phyloP scores from a whole-genome alignment of 2,113 vertebrate species.

The Clarias batrachus region DNA sequence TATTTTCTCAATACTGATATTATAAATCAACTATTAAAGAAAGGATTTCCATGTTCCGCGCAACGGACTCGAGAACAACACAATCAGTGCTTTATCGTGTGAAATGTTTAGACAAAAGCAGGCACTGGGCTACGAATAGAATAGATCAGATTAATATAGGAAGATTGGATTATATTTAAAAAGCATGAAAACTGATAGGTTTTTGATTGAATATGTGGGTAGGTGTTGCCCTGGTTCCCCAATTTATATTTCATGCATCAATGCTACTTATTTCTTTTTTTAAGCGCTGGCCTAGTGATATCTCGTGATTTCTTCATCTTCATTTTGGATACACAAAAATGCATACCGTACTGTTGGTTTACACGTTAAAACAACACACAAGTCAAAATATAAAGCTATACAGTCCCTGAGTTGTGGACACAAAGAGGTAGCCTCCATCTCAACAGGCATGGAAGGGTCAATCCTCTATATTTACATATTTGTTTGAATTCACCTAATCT shows the following conservation, averaged over 20 bases:
- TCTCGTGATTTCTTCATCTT: neutral
- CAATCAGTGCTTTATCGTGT: neutral
- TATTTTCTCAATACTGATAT: slow-evolving; percentile 4
- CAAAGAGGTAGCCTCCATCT: slow-evolving; percentile 13
- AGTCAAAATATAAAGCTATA: slow-evolving; percentile 28
- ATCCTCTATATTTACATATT: slow-evolving; percentile 47
- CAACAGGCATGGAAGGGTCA: slow-evolving; percentile 38
- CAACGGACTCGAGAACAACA: neutral
- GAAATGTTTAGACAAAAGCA: slow-evolving; percentile 18
- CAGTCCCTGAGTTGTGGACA: slow-evolving; percentile 17
- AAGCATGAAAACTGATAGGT: neutral
- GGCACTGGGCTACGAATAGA: neutral
- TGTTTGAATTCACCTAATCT: slow-evolving; percentile 52
- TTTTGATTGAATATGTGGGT: neutral
- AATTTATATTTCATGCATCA: neutral
- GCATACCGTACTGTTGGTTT: neutral
- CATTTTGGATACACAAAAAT: neutral
- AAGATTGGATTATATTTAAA: slow-evolving; percentile 2
- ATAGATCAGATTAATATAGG: neutral
- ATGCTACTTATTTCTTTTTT: neutral
- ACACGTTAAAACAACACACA: slow-evolving; percentile 27
- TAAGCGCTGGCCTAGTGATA: neutral
- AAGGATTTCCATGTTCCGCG: slow-evolving; percentile 1
- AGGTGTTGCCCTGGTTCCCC: neutral
- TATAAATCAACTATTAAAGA: slow-evolving; percentile 1